These are phyloP conservation scores for Rhorus exstirpatorius DNA, from an alignment of 2,888 invertebrate genomes.

Conservation along the genomic window DNA sequence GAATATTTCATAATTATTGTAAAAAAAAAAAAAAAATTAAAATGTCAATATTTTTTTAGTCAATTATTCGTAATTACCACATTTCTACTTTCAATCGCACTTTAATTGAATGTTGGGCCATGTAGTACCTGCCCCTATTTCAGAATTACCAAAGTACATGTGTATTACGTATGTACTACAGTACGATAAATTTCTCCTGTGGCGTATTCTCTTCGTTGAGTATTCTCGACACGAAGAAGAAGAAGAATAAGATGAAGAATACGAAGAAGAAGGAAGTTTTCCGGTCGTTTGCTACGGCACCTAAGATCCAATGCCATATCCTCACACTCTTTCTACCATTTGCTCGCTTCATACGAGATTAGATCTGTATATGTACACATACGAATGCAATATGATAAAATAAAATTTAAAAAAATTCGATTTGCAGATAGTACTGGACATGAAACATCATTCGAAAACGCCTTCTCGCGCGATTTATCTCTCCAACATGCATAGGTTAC, in stretches of 20 bases:
- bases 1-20: too few species aligned
- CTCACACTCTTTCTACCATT: constrained; percentile 35
- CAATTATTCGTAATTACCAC: background rate
- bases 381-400: constrained; percentile 13
- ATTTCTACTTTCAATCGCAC: background rate
- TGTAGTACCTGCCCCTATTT: background rate
- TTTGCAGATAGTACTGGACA: constrained; percentile 59
- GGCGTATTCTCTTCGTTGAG: background rate
- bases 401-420: constrained; percentile 41
- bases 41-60: too few species aligned
- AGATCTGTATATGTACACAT: constrained; percentile 56
- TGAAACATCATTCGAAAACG: constrained; percentile 68
- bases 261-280: constrained; percentile 55
- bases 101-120: background rate
- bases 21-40: too few species aligned
- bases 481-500: constrained; percentile 49
- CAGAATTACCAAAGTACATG: background rate
- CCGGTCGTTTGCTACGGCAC: constrained; percentile 54
- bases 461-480: constrained; percentile 62
- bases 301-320: constrained; percentile 40
- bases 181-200: background rate
- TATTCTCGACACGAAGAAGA: constrained; percentile 34
- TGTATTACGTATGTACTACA: background rate
- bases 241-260: constrained; percentile 33
- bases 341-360: constrained; percentile 59